Evolutionary conservation across 2,888 invertebrate genomes (phyloP), one percentile per base, ranked within the genome.

Genomic region (Trichopria drosophilae): DNA sequence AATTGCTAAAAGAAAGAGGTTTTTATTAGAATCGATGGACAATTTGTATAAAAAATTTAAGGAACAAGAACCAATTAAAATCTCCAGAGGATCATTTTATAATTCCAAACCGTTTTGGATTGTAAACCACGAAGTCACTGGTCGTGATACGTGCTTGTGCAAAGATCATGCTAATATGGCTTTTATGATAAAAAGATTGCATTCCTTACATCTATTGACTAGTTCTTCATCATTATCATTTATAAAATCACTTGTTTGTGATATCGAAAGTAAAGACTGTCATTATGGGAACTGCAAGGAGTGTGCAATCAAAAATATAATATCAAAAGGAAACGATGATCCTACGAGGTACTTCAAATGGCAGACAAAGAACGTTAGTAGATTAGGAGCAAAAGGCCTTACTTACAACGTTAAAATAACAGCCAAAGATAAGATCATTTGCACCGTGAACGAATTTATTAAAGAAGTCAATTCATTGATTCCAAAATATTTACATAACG

Each of bases 331-430:
- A 7, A 36, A 35, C 24, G 24, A 10, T 23, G 31, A 35, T 40
- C 13, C 20, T 9, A 42, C 42, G 10, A 42, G 35, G 28, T 48
- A 48, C 28, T 28, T 24, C 23, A 29, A 24, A 12, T 48, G 48
- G 41, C 34, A 32, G 12, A 23, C 48, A 32, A 34, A 48, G 15
- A 28, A 41, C 13, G 26, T 48, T 4, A 42, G 34, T 28, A 48
- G 35, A 28, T 24, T 34, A 28, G 42, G 42, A 12, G 41, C 48
- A 20, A 48, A 48, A 35, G 48, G 36, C 28, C 34, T 36, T 4
- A 47, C 22, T 22, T 47, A 47, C 18, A 47, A 32, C 4, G 47
- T 40, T 10, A 40, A 34, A 47, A 13, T 47, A 10, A 47, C 47
- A n/a, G 22, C 23, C 5, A 40, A 47, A 40, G 26, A 37, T 1